phyloP scores from a whole-genome alignment of 2,797 vertebrate genomes.

The Pyrocephalus nanus region DNA sequence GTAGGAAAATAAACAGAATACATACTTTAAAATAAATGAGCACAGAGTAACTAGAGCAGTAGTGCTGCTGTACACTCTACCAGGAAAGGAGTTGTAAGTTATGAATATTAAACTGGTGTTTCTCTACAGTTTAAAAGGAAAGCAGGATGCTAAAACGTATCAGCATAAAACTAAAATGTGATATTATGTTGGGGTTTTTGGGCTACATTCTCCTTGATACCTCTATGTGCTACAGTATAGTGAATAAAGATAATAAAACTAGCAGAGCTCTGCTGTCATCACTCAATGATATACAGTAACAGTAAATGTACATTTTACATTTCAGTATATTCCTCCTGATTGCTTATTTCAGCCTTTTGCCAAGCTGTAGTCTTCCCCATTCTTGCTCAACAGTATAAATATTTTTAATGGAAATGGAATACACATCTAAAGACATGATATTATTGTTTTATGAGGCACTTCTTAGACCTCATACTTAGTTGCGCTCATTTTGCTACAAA shows the following conservation, averaged over 20 bases:
- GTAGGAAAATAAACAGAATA: constrained; percentile 27
- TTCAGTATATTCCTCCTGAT: background rate
- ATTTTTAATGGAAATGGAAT: constrained; percentile 18
- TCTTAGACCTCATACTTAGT: background rate
- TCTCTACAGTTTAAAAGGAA: background rate
- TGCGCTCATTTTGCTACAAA: background rate
- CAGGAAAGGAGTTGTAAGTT: background rate
- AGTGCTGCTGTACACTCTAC: background rate
- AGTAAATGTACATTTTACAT: background rate
- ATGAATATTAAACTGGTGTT: background rate
- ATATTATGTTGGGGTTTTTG: background rate
- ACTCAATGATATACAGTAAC: background rate
- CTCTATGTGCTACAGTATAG: background rate
- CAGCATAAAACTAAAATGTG: background rate
- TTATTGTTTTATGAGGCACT: constrained; percentile 15
- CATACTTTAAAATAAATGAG: constrained; percentile 35
- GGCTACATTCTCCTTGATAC: background rate
- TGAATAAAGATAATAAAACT: background rate
- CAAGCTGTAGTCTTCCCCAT: background rate
- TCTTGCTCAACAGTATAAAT: constrained; percentile 11
- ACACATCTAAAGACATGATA: constrained; percentile 9
- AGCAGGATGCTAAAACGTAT: background rate
- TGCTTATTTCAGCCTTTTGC: background rate
- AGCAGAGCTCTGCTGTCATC: background rate
- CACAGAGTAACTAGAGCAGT: constrained; percentile 8